Base-by-base conservation (phyloP, 2,888 invertebrate species). In the Osmoderma eremita region DNA sequence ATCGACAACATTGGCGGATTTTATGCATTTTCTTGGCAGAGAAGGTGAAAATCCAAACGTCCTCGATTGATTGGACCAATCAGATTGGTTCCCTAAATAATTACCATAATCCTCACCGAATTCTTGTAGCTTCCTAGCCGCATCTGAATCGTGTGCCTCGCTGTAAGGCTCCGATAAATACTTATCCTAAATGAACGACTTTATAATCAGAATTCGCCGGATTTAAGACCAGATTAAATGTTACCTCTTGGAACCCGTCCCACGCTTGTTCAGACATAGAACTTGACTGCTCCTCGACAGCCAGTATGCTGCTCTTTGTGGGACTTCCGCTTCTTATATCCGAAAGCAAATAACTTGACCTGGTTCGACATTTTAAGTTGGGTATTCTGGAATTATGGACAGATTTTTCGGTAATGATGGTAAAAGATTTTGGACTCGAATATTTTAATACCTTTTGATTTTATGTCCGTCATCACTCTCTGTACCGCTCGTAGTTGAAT, bases 241-340 rank as follows among this genome's bases (percentile, higher is more conserved):
- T n/a, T 48, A 69, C 66, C 49, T 65, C 93, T 89, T 93, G 95
- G 85, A 95, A 97, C 82, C 93, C 93, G 82, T 97, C 97, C 97
- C 97, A 97, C 53, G 95, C 94, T 76, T 94, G 93, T 81, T 96
- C 96, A 0, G 94, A 94, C 80, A 94, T 90, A n/a, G 89, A 89
- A 77, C 93, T 93, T 77, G 90, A 90, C 73, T 91, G 90, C 78
- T 90, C 91, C 78, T 92, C 92, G 0, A 88, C 88, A 0, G 87
- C 88, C 69, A 84, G 82, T 45, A 86, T 84, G 78, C 89, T 90
- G 71, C 83, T 85, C 75, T 88, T 87, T 38, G 79, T 80, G 48
- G 80, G 78, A 72, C 81, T 80, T 64, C 77, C 78, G 72, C 80
- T 81, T 73, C 81, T 73, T 38, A 74, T 67, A 64, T 80, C 78